Evolutionary conservation across 2,113 vertebrate genomes (phyloP).

Genomic region (Actenoides hombroni): DNA sequence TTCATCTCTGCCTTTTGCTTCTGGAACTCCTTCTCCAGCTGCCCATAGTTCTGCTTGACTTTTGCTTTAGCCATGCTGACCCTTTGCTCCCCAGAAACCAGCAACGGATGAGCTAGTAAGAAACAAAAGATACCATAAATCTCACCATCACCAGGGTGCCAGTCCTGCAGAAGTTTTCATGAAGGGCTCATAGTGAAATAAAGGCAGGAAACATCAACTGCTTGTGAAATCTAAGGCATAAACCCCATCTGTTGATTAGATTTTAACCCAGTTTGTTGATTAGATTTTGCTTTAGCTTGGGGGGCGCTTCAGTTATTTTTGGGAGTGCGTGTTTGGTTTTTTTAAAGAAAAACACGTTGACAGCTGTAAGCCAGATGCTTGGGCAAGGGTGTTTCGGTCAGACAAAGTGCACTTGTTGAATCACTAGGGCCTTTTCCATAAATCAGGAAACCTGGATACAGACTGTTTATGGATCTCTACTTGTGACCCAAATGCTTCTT

Average conservation of each 20-base stretch:
- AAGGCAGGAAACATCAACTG: neutral
- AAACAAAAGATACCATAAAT: neutral
- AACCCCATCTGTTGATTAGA: neutral
- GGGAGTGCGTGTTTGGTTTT: neutral
- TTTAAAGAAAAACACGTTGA: neutral
- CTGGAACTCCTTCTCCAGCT: slow-evolving; percentile 84
- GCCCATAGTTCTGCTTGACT: slow-evolving; percentile 77
- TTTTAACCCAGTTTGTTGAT: neutral
- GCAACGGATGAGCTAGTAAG: slow-evolving; percentile 62
- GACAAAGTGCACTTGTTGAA: neutral
- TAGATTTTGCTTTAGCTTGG: neutral
- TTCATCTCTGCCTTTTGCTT: slow-evolving; percentile 71
- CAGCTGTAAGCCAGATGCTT: neutral
- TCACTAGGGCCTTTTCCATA: neutral
- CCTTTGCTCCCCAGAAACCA: slow-evolving; percentile 87
- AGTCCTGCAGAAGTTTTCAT: neutral
- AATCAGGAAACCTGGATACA: neutral
- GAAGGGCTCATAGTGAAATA: neutral
- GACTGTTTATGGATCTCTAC: neutral
- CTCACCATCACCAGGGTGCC: neutral
- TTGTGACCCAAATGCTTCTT: neutral
- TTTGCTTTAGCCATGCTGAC: slow-evolving; percentile 83
- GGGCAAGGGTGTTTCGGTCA: neutral
- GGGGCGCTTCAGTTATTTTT: neutral
- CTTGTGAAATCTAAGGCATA: neutral